Evolutionary conservation across 2,113 vertebrate species (phyloP), one percentile per base, ranked within the genome.

Genomic region (Cricetomys ansorgei): DNA sequence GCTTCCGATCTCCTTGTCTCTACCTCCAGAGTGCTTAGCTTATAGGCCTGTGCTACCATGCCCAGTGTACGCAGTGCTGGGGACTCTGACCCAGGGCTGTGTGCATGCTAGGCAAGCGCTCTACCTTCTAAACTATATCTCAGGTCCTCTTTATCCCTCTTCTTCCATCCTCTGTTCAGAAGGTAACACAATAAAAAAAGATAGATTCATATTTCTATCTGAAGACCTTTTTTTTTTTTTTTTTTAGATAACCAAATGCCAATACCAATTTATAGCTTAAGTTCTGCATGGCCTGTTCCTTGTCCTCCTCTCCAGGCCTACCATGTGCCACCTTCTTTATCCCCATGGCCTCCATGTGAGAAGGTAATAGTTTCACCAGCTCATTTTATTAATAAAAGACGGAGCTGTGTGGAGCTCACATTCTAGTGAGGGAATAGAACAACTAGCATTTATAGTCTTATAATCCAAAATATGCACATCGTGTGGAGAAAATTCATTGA

Each of bases 141-240:
- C 21, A 37, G 62, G 45, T 31, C 37, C 31, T n/a, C 45, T n/a
- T 3, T 7, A 1, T 53, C 64, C 31, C 27, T 48, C 43, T 67
- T 16, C 11, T 12, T 19, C 43, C 29, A 23, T 86, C 76, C 72
- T 81, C 45, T 43, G 1, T 48, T 17, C 48, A 50, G 3, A 67
- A 94, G 23, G 90, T 92, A 88, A 88, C 67, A 75, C 88, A 9
- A 43, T 29, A 59, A 43, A 77, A 27, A 69, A 53, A 53, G 65
- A 70, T 3, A 43, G 83, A 64, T 34, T 87, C 48, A 73, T 94
- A 88, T 95, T 96, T 73, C 76, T 94, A 15, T 62, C 94, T 90
- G 67, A 96, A 95, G 67, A 43, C 80, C n/a, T 91, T 62, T 34
- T 93, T 79, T 86, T 27, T 73, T 79, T 79, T 86, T 27, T 73